Base-by-base conservation (phyloP, 2,888 invertebrate species). In the Drosophila mimica region DNA sequence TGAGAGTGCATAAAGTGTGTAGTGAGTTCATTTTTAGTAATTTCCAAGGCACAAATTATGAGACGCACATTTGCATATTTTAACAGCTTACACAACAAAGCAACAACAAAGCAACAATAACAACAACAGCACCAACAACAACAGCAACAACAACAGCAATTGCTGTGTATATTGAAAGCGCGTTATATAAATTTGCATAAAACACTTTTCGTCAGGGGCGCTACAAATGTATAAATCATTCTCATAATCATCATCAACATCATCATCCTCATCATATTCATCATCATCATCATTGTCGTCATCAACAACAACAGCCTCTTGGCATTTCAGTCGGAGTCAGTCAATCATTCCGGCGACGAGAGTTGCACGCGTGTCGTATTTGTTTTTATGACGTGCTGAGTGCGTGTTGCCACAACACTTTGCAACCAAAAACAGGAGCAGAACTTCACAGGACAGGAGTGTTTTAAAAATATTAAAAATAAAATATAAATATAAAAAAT, bases 141-240 rank as follows among this genome's bases (percentile, higher is more conserved):
- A 64, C 15, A 63, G 38, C 46, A 60, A 58, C 63, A 36, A 36
- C 17, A 17, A 17, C 36, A 62, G 48, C 60, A 61, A 67, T 59
- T 59, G 31, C n/a, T n/a, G n/a, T 49, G 2, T 49, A 74, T 80
- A 87, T 82, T 84, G 81, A 84, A 82, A 68, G 70, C 76, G 76
- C 73, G 79, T 73, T 76, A 68, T 53, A 54, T 33, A 53, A 73
- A 85, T 85, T 85, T 74, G 64, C 85, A 85, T 85, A 85, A 83
- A 76, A 62, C 81, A 71, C 72, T 79, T 70, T 63, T 56, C 65
- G 63, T 54, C 40, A 64, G 74, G 87, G 84, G 78, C 80, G 72
- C 69, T 82, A 53, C 73, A 61, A 81, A 85, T 81, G 81, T 72
- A 85, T 88, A 85, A 85, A 85, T 85, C 86, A 81, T 70, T 20